Evolutionary conservation across 2,797 vertebrate species (phyloP), one percentile per base, ranked within the genome.

Genomic region (Pseudomugil gertrudae): DNA sequence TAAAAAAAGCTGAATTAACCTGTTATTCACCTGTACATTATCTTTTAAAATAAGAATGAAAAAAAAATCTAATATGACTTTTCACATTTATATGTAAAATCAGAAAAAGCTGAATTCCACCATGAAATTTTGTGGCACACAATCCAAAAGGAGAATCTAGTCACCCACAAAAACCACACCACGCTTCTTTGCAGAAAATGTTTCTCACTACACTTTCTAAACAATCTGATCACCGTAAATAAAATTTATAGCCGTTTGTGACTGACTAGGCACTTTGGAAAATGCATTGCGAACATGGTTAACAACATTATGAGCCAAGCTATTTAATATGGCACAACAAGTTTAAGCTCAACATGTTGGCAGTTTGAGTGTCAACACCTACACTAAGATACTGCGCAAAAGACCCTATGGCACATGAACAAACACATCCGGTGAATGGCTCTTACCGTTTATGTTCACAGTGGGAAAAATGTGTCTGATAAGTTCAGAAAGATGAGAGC

Each of bases 261-360:
- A 90, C 84, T 74, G 81, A 87, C 81, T 79, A 94, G 93, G 92
- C 91, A 94, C 92, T 94, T 94, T 89, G 84, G 90, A 85, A 80
- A 70, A 81, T 73, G 75, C 79, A 53, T 36, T 59, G 82, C 63
- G 76, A 78, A 63, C 35, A 43, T 63, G 6, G 36, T 58, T 27
- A 4, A 32, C 62, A 26, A 57, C 57, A 38, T 58, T 52, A 38
- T 4, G 19, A 32, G 67, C 45, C 8, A 51, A 76, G 59, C 50
- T 21, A 19, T 59, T 68, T 40, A 26, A 60, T 48, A 65, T 71
- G 76, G 65, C 62, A 73, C 54, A 2, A 67, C 57, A 66, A 19
- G 23, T 35, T 51, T 45, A 60, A 63, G 54, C 66, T 70, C 19
- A 10, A 58, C 14, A 47, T 45, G 66, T 29, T 23, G 55, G 65